These are phyloP conservation scores for Lates calcarifer DNA, from an alignment of 2,113 vertebrate genomes.

Conservation along the genomic window DNA sequence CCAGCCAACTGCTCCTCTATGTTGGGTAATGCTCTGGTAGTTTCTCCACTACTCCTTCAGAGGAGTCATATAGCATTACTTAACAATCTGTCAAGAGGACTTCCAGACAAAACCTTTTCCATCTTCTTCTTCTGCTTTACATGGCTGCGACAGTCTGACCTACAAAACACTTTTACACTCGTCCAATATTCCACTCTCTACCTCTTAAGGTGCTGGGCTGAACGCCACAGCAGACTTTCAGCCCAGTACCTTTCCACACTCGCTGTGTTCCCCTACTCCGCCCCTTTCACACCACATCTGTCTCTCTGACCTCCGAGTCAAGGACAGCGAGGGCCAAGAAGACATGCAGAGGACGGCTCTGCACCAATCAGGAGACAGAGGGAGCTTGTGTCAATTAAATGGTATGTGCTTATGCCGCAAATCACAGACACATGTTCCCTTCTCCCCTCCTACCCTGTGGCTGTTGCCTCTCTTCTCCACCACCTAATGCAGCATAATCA, in stretches of 20 bases:
- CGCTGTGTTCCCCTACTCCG: conserved; percentile 47
- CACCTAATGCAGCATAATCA: conserved; percentile 81
- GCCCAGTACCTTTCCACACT: conserved; percentile 74
- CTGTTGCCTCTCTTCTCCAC: conserved; percentile 71
- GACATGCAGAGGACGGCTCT: conserved; percentile 73
- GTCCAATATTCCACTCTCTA: conserved; percentile 69
- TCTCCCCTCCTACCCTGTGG: conserved; percentile 69
- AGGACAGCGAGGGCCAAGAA: conserved; percentile 69
- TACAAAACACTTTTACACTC: conserved; percentile 53
- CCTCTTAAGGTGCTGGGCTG: conserved; percentile 37
- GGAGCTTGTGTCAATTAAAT: conserved; percentile 83
- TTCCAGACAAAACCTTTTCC: conserved; percentile 61
- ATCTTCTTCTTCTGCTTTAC: conserved; percentile 38
- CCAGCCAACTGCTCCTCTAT: conserved; percentile 32
- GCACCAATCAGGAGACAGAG: conserved; percentile 74
- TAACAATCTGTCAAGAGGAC: conserved; percentile 41
- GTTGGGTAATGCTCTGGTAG: conserved; percentile 9
- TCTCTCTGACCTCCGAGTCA: conserved; percentile 75
- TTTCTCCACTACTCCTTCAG: conserved; percentile 31
- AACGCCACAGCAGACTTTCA: conserved; percentile 48
- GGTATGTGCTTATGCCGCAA: conserved; percentile 84
- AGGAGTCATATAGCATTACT: conserved; percentile 32
- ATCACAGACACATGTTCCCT: conserved; percentile 81
- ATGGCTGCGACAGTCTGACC: conserved; percentile 54
- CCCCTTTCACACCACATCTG: conserved; percentile 79